Percentiles rank a stretch among this genome's conserved stretches.
These are phyloP conservation scores for Notodonta dromedarius DNA, from an alignment of 2,888 invertebrate species.

Conservation along the genomic window DNA sequence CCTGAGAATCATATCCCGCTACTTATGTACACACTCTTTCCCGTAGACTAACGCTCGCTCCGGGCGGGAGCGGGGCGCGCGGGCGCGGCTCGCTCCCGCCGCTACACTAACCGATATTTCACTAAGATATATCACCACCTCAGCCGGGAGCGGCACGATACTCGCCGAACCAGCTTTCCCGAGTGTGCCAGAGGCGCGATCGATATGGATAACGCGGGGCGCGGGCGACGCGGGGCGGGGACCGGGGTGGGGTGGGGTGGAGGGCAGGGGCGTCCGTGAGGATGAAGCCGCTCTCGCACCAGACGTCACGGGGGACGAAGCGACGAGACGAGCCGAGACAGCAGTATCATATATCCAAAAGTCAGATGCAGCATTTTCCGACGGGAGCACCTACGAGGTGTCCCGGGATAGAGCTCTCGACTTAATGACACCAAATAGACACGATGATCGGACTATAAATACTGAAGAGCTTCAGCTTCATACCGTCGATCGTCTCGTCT, in stretches of 20 bases:
- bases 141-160: slow-evolving; percentile 59
- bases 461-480: not conserved
- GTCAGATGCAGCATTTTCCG: not conserved
- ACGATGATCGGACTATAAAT: not conserved
- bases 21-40: slow-evolving; percentile 82
- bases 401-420: not conserved
- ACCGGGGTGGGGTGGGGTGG: slow-evolving; percentile 35
- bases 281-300: not conserved
- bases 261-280: slow-evolving; percentile 26
- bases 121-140: slow-evolving; percentile 69
- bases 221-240: slow-evolving; percentile 52
- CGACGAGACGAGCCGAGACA: not conserved
- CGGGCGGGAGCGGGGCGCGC: slow-evolving; percentile 46
- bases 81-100: slow-evolving; percentile 46
- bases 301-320: slow-evolving; percentile 15
- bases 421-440: not conserved
- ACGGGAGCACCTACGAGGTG: not conserved
- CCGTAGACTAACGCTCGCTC: slow-evolving; percentile 59
- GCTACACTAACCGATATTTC: slow-evolving; percentile 67
- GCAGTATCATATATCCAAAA: not conserved
- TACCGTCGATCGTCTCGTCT: not conserved
- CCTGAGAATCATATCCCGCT: slow-evolving; percentile 82
- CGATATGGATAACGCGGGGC: slow-evolving; percentile 67
- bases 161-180: slow-evolving; percentile 65
- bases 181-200: slow-evolving; percentile 74